Percentiles rank a stretch among this genome's conserved stretches.
Conservation (phyloP, 2,797 vertebrate genomes). For the Hydrolagus colliei region DNA sequence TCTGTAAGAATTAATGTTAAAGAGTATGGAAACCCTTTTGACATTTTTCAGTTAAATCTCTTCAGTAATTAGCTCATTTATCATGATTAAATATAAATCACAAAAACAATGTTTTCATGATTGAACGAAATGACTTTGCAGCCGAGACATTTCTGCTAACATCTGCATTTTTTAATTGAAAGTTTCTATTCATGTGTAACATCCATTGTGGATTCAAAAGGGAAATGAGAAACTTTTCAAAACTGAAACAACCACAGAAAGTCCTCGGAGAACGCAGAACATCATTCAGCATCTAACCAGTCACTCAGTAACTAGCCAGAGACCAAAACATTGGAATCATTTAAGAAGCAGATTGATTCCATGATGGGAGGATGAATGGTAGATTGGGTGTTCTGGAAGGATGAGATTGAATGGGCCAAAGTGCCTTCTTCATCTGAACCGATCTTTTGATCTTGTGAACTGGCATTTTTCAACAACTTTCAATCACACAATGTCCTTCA, state of each 20-base stretch:
- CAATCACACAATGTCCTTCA: too few relatives aligned
- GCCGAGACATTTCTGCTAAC: not conserved
- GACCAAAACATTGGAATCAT: too few relatives aligned
- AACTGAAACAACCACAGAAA: not conserved
- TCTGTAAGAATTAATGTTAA: not conserved
- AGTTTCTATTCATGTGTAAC: conserved; percentile 16
- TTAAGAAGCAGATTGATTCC: too few relatives aligned
- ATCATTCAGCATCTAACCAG: too few relatives aligned
- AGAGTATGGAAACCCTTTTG: conserved; percentile 2
- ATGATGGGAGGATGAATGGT: too few relatives aligned
- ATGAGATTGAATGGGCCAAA: too few relatives aligned
- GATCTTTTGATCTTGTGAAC: too few relatives aligned
- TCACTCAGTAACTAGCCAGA: too few relatives aligned
- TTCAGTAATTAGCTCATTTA: conserved; percentile 17
- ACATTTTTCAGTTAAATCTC: not conserved
- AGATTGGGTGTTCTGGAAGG: too few relatives aligned
- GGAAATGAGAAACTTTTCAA: not conserved
- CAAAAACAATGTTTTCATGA: conserved; percentile 2
- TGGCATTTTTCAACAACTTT: too few relatives aligned
- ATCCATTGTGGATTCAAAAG: not conserved
- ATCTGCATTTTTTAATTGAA: not conserved
- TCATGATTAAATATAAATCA: conserved; percentile 21
- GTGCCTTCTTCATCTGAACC: too few relatives aligned
- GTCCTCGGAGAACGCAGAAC: too few relatives aligned
- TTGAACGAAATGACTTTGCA: conserved; percentile 21